phyloP scores from a whole-genome alignment of 2,113 vertebrate genomes.

The Aythya baeri region DNA sequence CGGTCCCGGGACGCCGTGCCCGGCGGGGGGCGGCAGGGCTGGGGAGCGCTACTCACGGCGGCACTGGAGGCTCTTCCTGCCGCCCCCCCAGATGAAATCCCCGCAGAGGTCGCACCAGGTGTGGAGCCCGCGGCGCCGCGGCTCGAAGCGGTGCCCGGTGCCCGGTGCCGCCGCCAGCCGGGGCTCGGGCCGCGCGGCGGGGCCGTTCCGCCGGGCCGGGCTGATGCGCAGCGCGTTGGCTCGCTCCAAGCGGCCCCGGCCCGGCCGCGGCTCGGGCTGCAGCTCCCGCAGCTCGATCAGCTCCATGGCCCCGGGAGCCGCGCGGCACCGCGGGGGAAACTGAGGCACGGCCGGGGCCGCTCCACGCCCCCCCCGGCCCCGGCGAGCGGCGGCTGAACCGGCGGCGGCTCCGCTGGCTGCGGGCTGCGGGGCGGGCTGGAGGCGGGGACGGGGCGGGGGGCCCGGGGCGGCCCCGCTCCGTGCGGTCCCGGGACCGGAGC shows the following conservation, averaged over 20 bases:
- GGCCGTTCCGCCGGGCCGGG: slow-evolving; percentile 78
- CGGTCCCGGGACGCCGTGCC: neutral
- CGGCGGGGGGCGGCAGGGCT: neutral
- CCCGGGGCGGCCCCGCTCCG: slow-evolving; percentile 65
- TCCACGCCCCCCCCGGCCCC: neutral
- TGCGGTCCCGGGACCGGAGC: neutral
- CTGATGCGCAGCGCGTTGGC: slow-evolving; percentile 90
- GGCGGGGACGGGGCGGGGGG: neutral
- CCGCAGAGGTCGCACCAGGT: slow-evolving; percentile 98
- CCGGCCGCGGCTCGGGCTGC: slow-evolving; percentile 35
- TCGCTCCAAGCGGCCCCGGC: slow-evolving; percentile 83
- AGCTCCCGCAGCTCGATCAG: slow-evolving; percentile 69
- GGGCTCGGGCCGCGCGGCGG: slow-evolving; percentile 70
- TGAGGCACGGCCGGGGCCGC: neutral
- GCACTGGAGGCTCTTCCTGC: slow-evolving; percentile 90
- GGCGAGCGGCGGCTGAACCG: neutral
- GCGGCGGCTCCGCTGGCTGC: neutral
- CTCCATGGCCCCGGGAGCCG: neutral
- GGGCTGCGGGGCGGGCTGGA: neutral
- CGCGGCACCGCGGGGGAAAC: neutral
- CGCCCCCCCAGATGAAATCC: slow-evolving; percentile 96
- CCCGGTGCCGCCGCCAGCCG: slow-evolving; percentile 67
- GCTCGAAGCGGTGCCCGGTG: slow-evolving; percentile 87
- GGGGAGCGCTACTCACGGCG: slow-evolving; percentile 84
- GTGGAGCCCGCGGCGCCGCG: slow-evolving; percentile 82